Conservation (phyloP, 2,888 invertebrate genomes). For the Eupeodes latifasciatus region DNA sequence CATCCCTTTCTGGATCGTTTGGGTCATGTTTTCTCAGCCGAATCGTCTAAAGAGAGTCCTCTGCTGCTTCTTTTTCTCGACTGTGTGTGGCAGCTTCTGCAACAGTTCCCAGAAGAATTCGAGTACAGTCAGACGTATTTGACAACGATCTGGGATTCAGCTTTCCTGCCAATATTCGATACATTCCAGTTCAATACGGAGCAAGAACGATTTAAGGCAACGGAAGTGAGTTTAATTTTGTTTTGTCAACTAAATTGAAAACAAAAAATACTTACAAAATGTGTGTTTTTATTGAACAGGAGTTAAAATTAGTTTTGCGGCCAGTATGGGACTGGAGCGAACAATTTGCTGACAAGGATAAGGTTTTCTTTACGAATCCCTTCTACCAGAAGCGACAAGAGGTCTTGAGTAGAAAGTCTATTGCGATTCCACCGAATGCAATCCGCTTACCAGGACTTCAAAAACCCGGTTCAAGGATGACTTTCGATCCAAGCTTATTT, state of each 20-base stretch:
- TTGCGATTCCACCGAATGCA: conserved; percentile 80
- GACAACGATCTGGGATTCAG: conserved; percentile 95
- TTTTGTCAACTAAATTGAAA: not conserved
- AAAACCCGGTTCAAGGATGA: conserved; percentile 78
- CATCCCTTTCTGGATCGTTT: conserved; percentile 91
- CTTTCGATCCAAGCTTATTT: conserved; percentile 81
- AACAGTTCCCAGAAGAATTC: conserved; percentile 95
- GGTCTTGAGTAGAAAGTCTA: conserved; percentile 79
- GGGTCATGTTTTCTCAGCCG: conserved; percentile 86
- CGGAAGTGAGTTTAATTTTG: conserved; percentile 79
- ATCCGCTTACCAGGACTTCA: conserved; percentile 80
- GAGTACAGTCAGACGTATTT: conserved; percentile 97
- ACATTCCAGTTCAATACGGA: conserved; percentile 96
- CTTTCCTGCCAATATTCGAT: conserved; percentile 94
- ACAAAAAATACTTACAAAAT: not conserved
- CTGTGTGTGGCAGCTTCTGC: conserved; percentile 95
- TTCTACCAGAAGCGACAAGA: conserved; percentile 86
- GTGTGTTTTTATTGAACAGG: conserved; percentile 54
- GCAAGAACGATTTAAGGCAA: conserved; percentile 89
- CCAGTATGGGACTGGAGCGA: conserved; percentile 96
- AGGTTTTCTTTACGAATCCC: conserved; percentile 93
- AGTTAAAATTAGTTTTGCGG: conserved; percentile 86
- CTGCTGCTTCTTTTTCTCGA: conserved; percentile 96
- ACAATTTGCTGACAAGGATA: conserved; percentile 93
- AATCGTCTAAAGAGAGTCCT: conserved; percentile 89